These are phyloP conservation scores for Pristionchus japonicus DNA, from an alignment of 2,888 invertebrate genomes.

Conservation along the genomic window DNA sequence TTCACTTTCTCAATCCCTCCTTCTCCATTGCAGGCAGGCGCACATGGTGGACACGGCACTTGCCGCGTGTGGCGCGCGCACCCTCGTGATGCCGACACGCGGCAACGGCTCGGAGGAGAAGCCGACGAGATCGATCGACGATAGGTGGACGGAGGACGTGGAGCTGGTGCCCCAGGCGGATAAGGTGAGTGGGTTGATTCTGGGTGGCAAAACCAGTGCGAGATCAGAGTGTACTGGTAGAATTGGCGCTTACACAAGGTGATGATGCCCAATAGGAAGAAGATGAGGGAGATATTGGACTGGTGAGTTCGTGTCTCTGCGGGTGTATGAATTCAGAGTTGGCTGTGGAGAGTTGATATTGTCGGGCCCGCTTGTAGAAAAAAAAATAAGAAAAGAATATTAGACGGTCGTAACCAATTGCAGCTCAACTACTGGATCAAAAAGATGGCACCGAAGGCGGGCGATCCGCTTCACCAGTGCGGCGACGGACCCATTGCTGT, in stretches of 20 bases:
- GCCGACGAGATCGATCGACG: background rate
- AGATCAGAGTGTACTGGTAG: too few relatives aligned
- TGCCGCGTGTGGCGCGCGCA: background rate
- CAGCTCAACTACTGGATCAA: background rate
- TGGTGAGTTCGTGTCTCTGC: too few relatives aligned
- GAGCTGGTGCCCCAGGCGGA: background rate
- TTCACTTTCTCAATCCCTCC: background rate
- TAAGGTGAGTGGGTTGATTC: background rate
- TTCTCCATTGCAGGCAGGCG: background rate
- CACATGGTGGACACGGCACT: background rate
- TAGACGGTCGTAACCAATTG: background rate
- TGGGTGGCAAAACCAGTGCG: background rate
- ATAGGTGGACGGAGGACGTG: background rate
- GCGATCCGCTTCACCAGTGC: background rate
- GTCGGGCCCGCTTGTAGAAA: background rate
- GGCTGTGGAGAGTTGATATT: background rate
- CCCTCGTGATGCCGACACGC: background rate
- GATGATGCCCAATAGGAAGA: too few relatives aligned
- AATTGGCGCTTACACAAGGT: too few relatives aligned
- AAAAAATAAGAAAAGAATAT: background rate
- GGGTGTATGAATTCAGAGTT: too few relatives aligned
- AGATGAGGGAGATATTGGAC: too few relatives aligned
- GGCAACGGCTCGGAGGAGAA: background rate
- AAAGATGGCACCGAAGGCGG: background rate
- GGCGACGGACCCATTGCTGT: slow-evolving; percentile 28